Evolutionary conservation across 1,140 invertebrate genomes (phyloP).

Genomic region (Drosophila persimilis): DNA sequence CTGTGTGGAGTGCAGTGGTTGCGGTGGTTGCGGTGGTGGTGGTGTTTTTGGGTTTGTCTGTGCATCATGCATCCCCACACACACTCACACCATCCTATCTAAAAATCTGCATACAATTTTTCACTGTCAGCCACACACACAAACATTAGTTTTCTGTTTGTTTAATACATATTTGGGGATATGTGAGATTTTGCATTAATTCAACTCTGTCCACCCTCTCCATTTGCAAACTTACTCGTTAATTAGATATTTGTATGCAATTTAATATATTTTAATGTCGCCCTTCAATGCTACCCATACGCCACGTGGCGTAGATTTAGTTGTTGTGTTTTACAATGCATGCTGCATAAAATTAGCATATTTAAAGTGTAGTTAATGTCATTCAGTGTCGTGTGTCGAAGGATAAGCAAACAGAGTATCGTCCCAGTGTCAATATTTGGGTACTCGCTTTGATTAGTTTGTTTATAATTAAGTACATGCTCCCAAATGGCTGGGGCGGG

Average conservation of each 20-base stretch:
- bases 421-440: slow-evolving; percentile 11
- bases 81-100: background rate
- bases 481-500: background rate
- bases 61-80: slow-evolving; percentile 7
- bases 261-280: slow-evolving; percentile 20
- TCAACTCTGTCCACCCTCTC: slow-evolving; percentile 7
- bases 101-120: background rate
- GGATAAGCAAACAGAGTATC: background rate
- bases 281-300: slow-evolving; percentile 13
- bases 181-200: slow-evolving; percentile 9
- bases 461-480: slow-evolving; percentile 19
- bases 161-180: background rate
- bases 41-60: background rate
- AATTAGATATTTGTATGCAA: background rate
- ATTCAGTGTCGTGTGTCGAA: background rate
- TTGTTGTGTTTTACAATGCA: slow-evolving; percentile 4
- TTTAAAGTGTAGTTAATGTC: background rate
- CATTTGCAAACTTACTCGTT: slow-evolving; percentile 21
- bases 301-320: slow-evolving; percentile 4
- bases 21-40: no score
- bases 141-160: background rate
- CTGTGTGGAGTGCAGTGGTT: background rate
- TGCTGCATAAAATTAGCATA: slow-evolving; percentile 1
- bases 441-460: no score
- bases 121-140: background rate